Evolutionary conservation across 2,888 invertebrate genomes (phyloP), one percentile per base, ranked within the genome.

Genomic region (Cotesia congregata): DNA sequence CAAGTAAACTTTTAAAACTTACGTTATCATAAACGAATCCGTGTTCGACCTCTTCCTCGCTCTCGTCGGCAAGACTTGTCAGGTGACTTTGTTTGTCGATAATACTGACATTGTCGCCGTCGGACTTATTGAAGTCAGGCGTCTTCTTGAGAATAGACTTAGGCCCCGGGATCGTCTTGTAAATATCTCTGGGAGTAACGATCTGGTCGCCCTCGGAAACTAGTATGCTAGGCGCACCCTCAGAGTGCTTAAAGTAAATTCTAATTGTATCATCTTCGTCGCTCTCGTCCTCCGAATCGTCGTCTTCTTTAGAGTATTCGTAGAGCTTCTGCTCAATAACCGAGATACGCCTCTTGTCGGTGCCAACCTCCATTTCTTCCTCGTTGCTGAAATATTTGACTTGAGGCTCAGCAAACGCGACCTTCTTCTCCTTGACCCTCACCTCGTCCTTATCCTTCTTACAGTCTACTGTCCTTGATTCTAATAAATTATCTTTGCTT

Each of bases 121-220:
- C 12, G 12, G 7, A 12, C 12, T 50, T 50, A 50, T 38, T 20
- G 60, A 79, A 67, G 67, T 84, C 83, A 0, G 82, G 76, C 7
- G 86, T 83, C 77, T 83, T 83, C 77, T 88, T 89, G 12, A 89
- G 82, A 72, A 89, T 89, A 12, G 88, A 88, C 70, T 87, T 88
- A 5, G 87, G 86, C 61, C 82, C 83, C 0, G 78, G 79, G 69
- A 85, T 83, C 59, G 83, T 76, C 73, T 81, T 83, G 77, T 88
- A 86, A 79, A 89, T 84, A 77, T 89, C 88, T 62, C 76, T 71
- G 6, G 88, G 88, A 17, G 83, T 85, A 59, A 80, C 75, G 40
- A 88, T 83, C 1, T 61, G n/a, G n/a, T 75, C 76, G 9, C 76
- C 74, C 7, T 61, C 72, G 15, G 40, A 62, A 15, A 80, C 79